Evolutionary conservation across 2,888 invertebrate genomes (phyloP), one percentile per base, ranked within the genome.

Genomic region (Drosophila stalkeri): DNA sequence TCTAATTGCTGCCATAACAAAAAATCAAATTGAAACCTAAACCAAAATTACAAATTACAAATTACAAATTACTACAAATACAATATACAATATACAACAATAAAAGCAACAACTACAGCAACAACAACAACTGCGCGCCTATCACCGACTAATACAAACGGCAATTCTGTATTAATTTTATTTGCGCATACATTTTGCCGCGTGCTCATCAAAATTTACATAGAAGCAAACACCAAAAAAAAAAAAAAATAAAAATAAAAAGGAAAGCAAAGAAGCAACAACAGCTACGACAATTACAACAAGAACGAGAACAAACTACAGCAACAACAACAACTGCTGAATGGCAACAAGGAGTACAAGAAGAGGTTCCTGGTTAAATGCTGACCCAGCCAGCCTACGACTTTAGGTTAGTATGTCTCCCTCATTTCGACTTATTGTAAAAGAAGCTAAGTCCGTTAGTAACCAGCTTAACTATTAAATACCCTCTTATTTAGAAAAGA

Each of bases 321-420:
- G 1, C 23, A 46, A 23, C 52, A 66, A 64, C 55, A 61, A 73
- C 60, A 73, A 71, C 81, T 70, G 66, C 74, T 86, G 77, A 68
- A 77, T 81, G 77, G 61, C 62, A 72, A 68, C 35, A 56, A 41
- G 77, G 63, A 70, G 65, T 62, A 79, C 60, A 68, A 62, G 66
- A 64, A 64, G 67, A 67, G 77, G 77, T 77, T 77, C 81, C 77
- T 57, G 81, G 78, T 77, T 82, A 90, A 88, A 89, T 90, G 90
- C 87, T 86, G 87, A 89, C 90, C 89, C 75, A 69, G 77, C 70
- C 75, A 72, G 76, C 72, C 73, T 75, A 81, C 61, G 80, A 86
- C 89, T 86, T 89, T 87, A 90, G 86, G 86, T 87, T 90, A 87
- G 86, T 87, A 90, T 84, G 73, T 77, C 63, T 69, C 63, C 43